Base-by-base conservation (phyloP, 2,113 vertebrate genomes). In the Lasiurus borealis region DNA sequence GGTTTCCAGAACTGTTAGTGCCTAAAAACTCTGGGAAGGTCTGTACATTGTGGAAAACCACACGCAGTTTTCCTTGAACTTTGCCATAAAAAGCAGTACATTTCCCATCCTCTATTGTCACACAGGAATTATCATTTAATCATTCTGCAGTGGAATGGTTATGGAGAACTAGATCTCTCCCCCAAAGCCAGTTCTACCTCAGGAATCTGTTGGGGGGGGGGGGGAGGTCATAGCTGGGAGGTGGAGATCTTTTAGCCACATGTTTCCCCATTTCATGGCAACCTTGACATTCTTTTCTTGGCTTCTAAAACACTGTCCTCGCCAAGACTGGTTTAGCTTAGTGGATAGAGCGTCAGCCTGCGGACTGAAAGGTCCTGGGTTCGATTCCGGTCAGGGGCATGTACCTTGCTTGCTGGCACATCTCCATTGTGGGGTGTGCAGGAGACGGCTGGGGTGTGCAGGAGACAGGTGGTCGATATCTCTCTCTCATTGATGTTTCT, bases 191-290 rank as follows among this genome's bases (percentile, higher is more conserved):
- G 21, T 31, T 93, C 11, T 81, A 13, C 75, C 29, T 91, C 71
- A 54, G 76, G 81, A 84, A 92, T 5, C n/a, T 48, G n/a, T n/a
- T n/a, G n/a, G n/a, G n/a, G n/a, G n/a, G n/a, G n/a, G 40, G 34
- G 57, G 29, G 2, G 23, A 15, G 6, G 1, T 8, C 2, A 0
- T 15, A 54, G 12, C 14, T 75, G 18, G 52, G 29, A 82, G 57
- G 16, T 52, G 13, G 29, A 88, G 21, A 40, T 12, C 21, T 44
- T 85, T 88, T 84, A 36, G 85, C 52, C 40, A 36, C 6, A 21
- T 75, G 14, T 66, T 84, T 83, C 46, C 78, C 15, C 62, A n/a
- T 34, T 95, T 92, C 73, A 84, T 77, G 31, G 73, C 48, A 81
- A 66, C 34, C 44, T 44, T 82, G 46, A 7, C 34, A 52, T 76